Base-by-base conservation (phyloP, 2,888 invertebrate genomes). In the Scaptomyza parva region DNA sequence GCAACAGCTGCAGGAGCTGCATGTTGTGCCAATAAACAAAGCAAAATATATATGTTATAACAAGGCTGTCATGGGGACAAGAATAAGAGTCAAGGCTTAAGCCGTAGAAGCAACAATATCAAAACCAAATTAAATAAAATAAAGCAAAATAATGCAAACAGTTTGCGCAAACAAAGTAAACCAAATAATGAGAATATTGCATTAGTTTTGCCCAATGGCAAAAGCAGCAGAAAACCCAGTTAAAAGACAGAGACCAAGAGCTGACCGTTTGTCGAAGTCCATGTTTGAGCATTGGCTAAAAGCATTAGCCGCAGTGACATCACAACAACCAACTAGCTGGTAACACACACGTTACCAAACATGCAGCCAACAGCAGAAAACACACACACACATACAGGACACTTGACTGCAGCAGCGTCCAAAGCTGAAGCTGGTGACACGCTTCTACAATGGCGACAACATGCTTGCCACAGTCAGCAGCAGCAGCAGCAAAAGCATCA, bases 171-270 rank as follows among this genome's bases (percentile, higher is more conserved):
- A 55, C 60, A 70, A 71, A 76, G 74, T 63, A 68, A 78, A 66
- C 70, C 73, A 78, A 88, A 88, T 88, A 84, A 86, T 88, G 83
- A 78, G 88, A 84, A 86, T 87, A 84, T 84, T 87, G 88, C 86
- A 88, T 84, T 88, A 85, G 89, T 76, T 87, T 52, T 57, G 69
- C 64, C 70, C 70, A 68, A 60, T 45, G 45, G 53, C 72, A 54
- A 24, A n/a, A 54, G 18, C 0, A 24, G 51, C 8, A 35, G 35
- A 7, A 35, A 35, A 35, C 14, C 44, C 24, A 17, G 50, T 30
- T 22, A 17, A 37, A 9, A 37, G 17, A 37, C 17, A 37, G 7
- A 17, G 35, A 35, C 14, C 14, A 5, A 24, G 51, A 43, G 18
- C 40, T 30, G 17, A 2, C 41, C 41, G 51, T 52, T 58, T 55